These are phyloP conservation scores for Malurus melanocephalus DNA, from an alignment of 2,113 vertebrate species.

Conservation along the genomic window DNA sequence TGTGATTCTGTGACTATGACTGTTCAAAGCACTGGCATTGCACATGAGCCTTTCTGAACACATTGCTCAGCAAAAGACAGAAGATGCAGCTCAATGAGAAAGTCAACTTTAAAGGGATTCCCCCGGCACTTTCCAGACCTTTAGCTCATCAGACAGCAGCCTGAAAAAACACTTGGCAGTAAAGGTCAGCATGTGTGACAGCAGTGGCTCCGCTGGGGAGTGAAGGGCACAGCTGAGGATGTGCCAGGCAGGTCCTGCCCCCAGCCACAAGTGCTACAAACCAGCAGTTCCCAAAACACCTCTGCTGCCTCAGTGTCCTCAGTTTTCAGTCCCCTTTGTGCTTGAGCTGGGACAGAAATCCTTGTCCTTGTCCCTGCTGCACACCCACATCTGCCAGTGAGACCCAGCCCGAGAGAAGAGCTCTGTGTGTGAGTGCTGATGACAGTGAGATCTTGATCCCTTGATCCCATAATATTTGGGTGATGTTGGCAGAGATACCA, in stretches of 20 bases:
- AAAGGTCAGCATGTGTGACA: neutral
- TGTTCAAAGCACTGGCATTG: neutral
- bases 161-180: constrained; percentile 31
- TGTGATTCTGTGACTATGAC: neutral
- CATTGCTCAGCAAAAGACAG: neutral
- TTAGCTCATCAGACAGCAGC: neutral
- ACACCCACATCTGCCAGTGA: fast-evolving
- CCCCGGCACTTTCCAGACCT: neutral
- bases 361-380: neutral
- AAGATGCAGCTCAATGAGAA: neutral
- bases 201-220: neutral
- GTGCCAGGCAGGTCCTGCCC: neutral
- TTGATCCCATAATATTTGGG: neutral
- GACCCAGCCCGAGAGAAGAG: neutral
- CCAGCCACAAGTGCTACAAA: neutral
- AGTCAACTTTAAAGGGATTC: constrained; percentile 44
- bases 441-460: neutral
- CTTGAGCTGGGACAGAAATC: neutral
- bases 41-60: neutral
- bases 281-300: neutral
- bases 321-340: neutral
- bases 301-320: neutral
- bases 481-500: neutral
- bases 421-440: fast-evolving
- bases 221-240: constrained; percentile 44